Conservation (phyloP, 2,113 vertebrate genomes). For the Plotosus lineatus region DNA sequence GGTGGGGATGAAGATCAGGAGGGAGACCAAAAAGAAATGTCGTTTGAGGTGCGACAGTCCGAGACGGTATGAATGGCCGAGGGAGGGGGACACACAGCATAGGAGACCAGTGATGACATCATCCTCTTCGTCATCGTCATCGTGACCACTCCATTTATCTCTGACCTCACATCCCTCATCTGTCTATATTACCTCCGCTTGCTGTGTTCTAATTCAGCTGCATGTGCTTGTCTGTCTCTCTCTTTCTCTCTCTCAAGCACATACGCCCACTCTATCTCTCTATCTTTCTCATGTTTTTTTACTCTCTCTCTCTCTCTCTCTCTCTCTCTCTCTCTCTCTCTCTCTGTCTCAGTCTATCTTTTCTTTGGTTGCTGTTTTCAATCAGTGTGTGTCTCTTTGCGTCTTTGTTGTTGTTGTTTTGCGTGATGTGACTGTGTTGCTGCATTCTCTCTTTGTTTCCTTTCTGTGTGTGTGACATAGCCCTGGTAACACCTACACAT, state of each 20-base stretch:
- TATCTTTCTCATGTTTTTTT: neutral
- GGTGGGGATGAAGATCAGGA: constrained; percentile 72
- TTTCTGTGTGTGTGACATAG: neutral
- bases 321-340: neutral
- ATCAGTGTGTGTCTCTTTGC: neutral
- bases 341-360: neutral
- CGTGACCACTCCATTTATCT: constrained; percentile 19
- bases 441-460: neutral
- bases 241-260: too few relatives aligned
- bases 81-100: constrained; percentile 77
- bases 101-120: constrained; percentile 72
- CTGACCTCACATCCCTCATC: constrained; percentile 44
- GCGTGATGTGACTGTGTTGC: neutral
- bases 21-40: constrained; percentile 77
- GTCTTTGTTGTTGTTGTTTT: neutral
- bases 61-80: constrained; percentile 77
- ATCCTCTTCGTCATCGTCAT: constrained; percentile 60
- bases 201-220: constrained; percentile 25
- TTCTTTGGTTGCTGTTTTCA: neutral
- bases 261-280: neutral
- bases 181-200: constrained; percentile 42
- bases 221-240: constrained; percentile 24
- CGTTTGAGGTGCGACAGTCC: constrained; percentile 87
- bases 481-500: neutral
- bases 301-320: neutral